These are phyloP conservation scores for Nyctibius grandis DNA, from an alignment of 2,797 vertebrate species.

Conservation along the genomic window DNA sequence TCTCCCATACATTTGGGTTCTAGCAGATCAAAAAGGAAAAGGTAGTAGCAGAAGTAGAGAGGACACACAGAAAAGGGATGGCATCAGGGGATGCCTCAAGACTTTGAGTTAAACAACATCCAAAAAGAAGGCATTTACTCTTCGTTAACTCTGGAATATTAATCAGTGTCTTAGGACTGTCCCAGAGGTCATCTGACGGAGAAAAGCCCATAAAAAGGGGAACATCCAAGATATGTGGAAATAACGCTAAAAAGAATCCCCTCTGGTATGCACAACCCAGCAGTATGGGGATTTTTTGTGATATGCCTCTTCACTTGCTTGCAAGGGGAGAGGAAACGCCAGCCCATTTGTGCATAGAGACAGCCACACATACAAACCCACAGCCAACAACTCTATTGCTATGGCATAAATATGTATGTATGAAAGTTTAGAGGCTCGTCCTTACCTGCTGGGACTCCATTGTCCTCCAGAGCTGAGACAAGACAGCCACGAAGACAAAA, in stretches of 20 bases:
- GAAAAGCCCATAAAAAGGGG: neutral
- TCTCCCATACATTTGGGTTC: neutral
- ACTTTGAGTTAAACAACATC: neutral
- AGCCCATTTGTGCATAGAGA: neutral
- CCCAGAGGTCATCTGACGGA: neutral
- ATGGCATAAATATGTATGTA: neutral
- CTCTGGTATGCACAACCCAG: neutral
- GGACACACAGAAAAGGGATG: neutral
- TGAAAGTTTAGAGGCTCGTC: neutral
- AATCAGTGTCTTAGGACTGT: neutral
- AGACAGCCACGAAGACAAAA: conserved; percentile 90
- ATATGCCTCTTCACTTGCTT: neutral
- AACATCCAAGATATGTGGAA: neutral
- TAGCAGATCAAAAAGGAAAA: neutral
- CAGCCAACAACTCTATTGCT: neutral
- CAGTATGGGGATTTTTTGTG: neutral
- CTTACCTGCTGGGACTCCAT: conserved; percentile 90
- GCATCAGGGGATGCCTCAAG: neutral
- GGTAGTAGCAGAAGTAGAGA: neutral
- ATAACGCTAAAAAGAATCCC: neutral
- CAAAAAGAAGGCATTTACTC: neutral
- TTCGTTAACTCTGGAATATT: neutral
- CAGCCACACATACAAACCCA: neutral
- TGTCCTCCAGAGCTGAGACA: conserved; percentile 90
- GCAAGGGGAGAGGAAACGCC: neutral